Evolutionary conservation across 1,140 invertebrate genomes (phyloP).

Genomic region (Drosophila kikkawai): DNA sequence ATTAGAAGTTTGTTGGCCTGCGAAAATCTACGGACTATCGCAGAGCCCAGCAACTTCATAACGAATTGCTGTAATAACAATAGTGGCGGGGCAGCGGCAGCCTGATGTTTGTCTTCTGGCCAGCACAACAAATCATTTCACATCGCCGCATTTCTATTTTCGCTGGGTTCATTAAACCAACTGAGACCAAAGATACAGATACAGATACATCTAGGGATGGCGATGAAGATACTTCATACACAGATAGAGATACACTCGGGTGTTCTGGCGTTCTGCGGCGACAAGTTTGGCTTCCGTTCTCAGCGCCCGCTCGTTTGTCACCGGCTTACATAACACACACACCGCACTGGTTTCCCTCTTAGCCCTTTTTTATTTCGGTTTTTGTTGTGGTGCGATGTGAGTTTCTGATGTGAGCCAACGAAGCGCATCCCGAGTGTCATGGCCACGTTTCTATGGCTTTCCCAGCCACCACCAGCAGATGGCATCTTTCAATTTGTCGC

Average conservation of each 20-base stretch:
- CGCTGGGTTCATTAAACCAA: constrained; percentile 78
- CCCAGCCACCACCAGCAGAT: constrained; percentile 34
- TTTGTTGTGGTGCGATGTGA: neutral
- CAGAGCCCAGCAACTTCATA: constrained; percentile 42
- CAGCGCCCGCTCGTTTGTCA: constrained; percentile 61
- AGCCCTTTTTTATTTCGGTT: neutral
- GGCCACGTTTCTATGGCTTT: constrained; percentile 60
- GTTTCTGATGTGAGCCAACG: constrained; percentile 31
- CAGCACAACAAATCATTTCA: constrained; percentile 74
- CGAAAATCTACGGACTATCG: constrained; percentile 34
- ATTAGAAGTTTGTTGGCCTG: constrained; percentile 80
- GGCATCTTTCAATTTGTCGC: constrained; percentile 73
- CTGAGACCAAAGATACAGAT: constrained; percentile 38
- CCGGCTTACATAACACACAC: constrained; percentile 63
- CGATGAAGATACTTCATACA: constrained; percentile 6
- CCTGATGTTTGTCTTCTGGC: constrained; percentile 61
- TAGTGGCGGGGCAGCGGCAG: constrained; percentile 23
- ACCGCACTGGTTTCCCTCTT: constrained; percentile 2
- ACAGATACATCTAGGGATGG: constrained; percentile 21
- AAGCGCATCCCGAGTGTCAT: constrained; percentile 65
- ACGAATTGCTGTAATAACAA: constrained; percentile 74
- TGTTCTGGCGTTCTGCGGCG: constrained; percentile 43
- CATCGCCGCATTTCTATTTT: constrained; percentile 59
- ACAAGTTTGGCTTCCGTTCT: constrained; percentile 66
- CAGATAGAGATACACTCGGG: constrained; percentile 28